Conservation (phyloP, 2,888 invertebrate species). For the Lithophane leautieri region DNA sequence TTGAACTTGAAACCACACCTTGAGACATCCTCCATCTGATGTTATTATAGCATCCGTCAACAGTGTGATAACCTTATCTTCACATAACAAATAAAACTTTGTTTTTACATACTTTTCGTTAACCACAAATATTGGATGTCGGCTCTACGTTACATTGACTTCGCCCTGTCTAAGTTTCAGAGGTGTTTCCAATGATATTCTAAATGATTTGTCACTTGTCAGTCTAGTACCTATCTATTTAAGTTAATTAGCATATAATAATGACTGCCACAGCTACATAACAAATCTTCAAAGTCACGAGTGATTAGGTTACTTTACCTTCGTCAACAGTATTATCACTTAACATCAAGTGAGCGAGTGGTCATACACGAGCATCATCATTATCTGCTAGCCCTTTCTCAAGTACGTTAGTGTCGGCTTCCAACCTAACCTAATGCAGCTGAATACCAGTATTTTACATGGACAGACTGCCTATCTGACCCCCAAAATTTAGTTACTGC, state of each 20-base stretch:
- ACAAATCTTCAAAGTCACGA: background rate
- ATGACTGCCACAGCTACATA: background rate
- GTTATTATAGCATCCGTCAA: constrained; percentile 38
- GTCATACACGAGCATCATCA: background rate
- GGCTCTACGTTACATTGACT: constrained; percentile 41
- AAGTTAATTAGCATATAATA: constrained; percentile 4
- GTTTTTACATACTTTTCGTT: constrained; percentile 29
- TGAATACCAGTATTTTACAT: background rate
- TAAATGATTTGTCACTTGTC: background rate
- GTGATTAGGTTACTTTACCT: background rate
- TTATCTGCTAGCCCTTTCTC: background rate
- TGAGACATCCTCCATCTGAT: constrained; percentile 36
- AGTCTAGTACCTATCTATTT: background rate
- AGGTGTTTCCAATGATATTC: background rate
- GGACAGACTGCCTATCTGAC: background rate
- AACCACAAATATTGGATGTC: constrained; percentile 25
- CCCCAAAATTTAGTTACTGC: too few relatives aligned
- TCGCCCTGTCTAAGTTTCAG: constrained; percentile 10
- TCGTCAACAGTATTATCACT: background rate
- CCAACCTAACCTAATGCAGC: background rate
- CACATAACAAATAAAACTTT: constrained; percentile 21
- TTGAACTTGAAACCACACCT: constrained; percentile 54
- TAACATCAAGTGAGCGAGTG: background rate
- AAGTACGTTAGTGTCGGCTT: too few relatives aligned
- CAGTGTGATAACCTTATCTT: constrained; percentile 50